A percentile compares a stretch with the other conserved stretches of the same genome.
phyloP scores from a whole-genome alignment of 2,888 invertebrate species.

The Mystacides longicornis region DNA sequence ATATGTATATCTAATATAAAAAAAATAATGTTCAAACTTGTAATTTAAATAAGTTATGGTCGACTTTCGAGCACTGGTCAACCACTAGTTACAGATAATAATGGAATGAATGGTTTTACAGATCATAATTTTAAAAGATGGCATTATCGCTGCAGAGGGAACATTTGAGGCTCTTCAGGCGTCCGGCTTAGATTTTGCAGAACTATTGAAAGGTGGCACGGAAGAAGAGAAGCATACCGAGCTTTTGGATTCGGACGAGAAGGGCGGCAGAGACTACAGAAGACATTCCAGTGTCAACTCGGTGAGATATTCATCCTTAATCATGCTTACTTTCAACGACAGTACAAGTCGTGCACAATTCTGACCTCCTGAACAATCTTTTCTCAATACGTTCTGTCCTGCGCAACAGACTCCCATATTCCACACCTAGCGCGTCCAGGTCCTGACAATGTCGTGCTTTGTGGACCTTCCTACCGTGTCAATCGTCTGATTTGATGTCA shows the following conservation, averaged over 20 bases:
- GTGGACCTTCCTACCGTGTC: no score
- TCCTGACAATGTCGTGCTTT: no score
- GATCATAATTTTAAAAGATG: constrained; percentile 54
- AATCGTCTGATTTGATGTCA: no score
- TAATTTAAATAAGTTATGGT: no score
- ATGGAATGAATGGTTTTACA: constrained; percentile 27
- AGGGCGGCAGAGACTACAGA: constrained; percentile 42
- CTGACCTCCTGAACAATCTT: no score
- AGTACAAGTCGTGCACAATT: no score
- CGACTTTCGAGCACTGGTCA: no score
- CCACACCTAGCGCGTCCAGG: no score
- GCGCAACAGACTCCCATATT: no score
- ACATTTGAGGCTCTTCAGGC: constrained; percentile 65
- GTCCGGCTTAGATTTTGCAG: constrained; percentile 71
- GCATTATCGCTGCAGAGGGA: constrained; percentile 54
- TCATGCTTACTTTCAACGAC: no score
- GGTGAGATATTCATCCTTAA: constrained; percentile 34
- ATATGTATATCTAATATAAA: background rate
- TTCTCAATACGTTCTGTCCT: no score
- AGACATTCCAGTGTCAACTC: constrained; percentile 48
- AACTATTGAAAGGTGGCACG: constrained; percentile 47
- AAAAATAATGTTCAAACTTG: no score
- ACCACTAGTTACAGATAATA: background rate
- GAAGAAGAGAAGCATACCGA: constrained; percentile 30
- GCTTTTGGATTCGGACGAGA: constrained; percentile 28